These are phyloP conservation scores for Caenorhabditis afra DNA, from an alignment of 2,888 invertebrate species.

Conservation along the genomic window DNA sequence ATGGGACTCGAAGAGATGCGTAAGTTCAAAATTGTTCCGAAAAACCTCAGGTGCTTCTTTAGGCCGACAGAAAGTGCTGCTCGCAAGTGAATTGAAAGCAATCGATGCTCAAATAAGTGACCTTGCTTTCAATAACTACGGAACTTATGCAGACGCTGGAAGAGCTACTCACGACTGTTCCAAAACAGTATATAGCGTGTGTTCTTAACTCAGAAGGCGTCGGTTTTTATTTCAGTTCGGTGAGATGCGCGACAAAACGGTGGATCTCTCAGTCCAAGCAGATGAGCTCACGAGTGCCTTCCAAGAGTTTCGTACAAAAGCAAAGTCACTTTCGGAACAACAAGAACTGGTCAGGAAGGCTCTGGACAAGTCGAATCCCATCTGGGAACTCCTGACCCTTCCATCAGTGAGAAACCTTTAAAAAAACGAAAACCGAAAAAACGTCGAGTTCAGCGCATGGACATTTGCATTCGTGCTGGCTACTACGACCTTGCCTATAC, in stretches of 20 bases:
- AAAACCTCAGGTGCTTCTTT: constrained; percentile 8
- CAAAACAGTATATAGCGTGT: constrained; percentile 75
- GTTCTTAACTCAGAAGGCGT: background rate
- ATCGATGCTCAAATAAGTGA: constrained; percentile 77
- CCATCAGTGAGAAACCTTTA: constrained; percentile 60
- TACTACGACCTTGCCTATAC: constrained; percentile 79
- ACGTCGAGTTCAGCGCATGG: constrained; percentile 74
- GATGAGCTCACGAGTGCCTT: constrained; percentile 69
- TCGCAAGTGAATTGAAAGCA: constrained; percentile 67
- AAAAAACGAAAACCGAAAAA: too few relatives aligned
- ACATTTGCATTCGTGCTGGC: constrained; percentile 78
- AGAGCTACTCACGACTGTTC: constrained; percentile 79
- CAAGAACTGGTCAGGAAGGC: constrained; percentile 68
- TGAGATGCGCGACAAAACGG: constrained; percentile 73
- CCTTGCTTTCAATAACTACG: constrained; percentile 79
- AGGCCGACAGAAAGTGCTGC: constrained; percentile 64
- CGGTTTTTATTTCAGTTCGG: constrained; percentile 70
- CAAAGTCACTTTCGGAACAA: constrained; percentile 66
- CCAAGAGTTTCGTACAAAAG: constrained; percentile 67
- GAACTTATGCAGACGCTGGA: constrained; percentile 79
- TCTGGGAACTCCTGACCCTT: constrained; percentile 76
- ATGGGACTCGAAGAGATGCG: constrained; percentile 66
- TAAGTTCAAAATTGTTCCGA: constrained; percentile 35
- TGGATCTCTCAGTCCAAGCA: constrained; percentile 67
- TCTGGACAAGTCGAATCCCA: constrained; percentile 64